Conservation (phyloP, 2,113 vertebrate genomes). For the Genyomyrus donnyi region DNA sequence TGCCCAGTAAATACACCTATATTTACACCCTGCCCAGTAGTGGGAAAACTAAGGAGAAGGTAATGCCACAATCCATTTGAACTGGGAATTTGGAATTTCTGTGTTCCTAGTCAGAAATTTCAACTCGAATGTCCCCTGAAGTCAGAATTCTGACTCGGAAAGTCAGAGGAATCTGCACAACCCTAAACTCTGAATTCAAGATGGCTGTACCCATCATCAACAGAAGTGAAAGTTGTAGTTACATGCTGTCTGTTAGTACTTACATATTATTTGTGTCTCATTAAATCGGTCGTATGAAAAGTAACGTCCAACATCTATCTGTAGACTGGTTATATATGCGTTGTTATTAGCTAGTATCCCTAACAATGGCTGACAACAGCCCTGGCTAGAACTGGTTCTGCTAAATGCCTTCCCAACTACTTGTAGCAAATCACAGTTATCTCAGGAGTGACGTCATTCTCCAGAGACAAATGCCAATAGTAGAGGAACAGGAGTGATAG, state of each 20-base stretch:
- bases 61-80: not conserved
- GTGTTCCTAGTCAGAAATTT: not conserved
- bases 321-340: not conserved
- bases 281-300: not conserved
- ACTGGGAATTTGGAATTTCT: not conserved
- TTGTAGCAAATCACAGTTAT: not conserved
- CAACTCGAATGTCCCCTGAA: not conserved
- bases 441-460: not conserved
- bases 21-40: not conserved
- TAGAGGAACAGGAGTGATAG: not conserved
- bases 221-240: not conserved
- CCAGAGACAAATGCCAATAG: not conserved
- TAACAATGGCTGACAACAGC: not conserved
- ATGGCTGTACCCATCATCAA: not conserved
- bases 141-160: not conserved
- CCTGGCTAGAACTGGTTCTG: not conserved
- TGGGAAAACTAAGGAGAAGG: not conserved
- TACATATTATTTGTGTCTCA: not conserved
- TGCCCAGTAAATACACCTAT: not conserved
- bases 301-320: not conserved
- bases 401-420: not conserved
- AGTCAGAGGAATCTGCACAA: not conserved
- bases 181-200: not conserved
- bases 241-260: not conserved
- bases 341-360: not conserved